These are phyloP conservation scores for Catocala sponsa DNA, from an alignment of 2,888 invertebrate species.

Conservation along the genomic window DNA sequence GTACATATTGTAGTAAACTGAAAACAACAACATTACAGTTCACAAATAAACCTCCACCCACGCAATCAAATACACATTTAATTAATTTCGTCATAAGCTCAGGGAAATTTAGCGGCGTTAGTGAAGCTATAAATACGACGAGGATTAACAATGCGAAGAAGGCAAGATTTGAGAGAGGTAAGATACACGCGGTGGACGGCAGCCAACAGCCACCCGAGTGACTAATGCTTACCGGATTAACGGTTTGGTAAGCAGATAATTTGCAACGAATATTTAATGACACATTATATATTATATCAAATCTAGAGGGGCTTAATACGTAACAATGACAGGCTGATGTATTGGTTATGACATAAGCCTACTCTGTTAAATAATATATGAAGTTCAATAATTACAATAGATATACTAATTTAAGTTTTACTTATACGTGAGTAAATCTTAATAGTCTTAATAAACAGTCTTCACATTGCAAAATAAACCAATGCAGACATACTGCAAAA, in stretches of 20 bases:
- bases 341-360: slow-evolving; percentile 24
- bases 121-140: slow-evolving; percentile 70
- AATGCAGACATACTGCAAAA: too few relatives aligned
- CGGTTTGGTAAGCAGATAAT: slow-evolving; percentile 72
- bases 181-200: slow-evolving; percentile 73
- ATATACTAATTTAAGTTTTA: too few relatives aligned
- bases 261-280: slow-evolving; percentile 61
- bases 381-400: background rate
- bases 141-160: slow-evolving; percentile 73
- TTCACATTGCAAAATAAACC: too few relatives aligned
- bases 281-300: slow-evolving; percentile 48
- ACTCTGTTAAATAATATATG: slow-evolving; percentile 9
- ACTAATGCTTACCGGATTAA: slow-evolving; percentile 71
- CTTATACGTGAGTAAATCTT: too few relatives aligned
- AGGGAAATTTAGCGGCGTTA: slow-evolving; percentile 17
- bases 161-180: slow-evolving; percentile 51
- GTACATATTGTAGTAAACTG: background rate
- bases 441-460: too few relatives aligned
- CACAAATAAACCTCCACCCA: background rate
- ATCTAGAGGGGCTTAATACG: slow-evolving; percentile 30
- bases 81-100: slow-evolving; percentile 4
- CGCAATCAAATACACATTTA: slow-evolving; percentile 8
- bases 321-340: slow-evolving; percentile 36
- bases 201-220: slow-evolving; percentile 75
- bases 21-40: slow-evolving; percentile 1